Evolutionary conservation across 2,888 invertebrate species (phyloP).

Genomic region (Timema cristinae): DNA sequence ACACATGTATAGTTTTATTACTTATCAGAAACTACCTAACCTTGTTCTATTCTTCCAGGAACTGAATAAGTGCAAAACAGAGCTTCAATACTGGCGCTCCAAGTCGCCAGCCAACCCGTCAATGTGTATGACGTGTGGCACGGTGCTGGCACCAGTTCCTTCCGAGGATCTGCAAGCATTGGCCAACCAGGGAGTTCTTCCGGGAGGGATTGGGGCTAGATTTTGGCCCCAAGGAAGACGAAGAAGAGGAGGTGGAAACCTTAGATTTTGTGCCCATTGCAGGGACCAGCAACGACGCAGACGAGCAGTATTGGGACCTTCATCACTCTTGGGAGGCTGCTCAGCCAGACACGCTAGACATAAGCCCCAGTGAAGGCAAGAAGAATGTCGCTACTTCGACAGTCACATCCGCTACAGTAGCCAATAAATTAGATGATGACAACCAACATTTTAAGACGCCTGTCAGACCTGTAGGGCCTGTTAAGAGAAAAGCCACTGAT

Average conservation of each 20-base stretch:
- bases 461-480: not conserved
- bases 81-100: conserved; percentile 86
- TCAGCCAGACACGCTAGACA: not conserved
- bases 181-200: conserved; percentile 56
- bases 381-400: conserved; percentile 10
- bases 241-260: conserved; percentile 12
- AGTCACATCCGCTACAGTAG: conserved; percentile 9
- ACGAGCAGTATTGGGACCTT: not conserved
- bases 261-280: conserved; percentile 19
- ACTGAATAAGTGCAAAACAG: conserved; percentile 87
- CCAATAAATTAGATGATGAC: not conserved
- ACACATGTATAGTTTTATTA: too few species aligned
- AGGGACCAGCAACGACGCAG: conserved; percentile 17
- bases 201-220: conserved; percentile 38
- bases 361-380: conserved; percentile 2
- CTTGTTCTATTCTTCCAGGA: conserved; percentile 53
- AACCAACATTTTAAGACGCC: too few species aligned
- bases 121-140: conserved; percentile 71
- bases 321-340: conserved; percentile 9
- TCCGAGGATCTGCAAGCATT: conserved; percentile 58
- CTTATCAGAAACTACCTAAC: too few species aligned
- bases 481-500: conserved; percentile 15
- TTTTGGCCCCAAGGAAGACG: not conserved
- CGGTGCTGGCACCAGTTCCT: conserved; percentile 52
- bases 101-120: conserved; percentile 74